Conservation (phyloP, 2,797 vertebrate genomes). For the Columba guinea region DNA sequence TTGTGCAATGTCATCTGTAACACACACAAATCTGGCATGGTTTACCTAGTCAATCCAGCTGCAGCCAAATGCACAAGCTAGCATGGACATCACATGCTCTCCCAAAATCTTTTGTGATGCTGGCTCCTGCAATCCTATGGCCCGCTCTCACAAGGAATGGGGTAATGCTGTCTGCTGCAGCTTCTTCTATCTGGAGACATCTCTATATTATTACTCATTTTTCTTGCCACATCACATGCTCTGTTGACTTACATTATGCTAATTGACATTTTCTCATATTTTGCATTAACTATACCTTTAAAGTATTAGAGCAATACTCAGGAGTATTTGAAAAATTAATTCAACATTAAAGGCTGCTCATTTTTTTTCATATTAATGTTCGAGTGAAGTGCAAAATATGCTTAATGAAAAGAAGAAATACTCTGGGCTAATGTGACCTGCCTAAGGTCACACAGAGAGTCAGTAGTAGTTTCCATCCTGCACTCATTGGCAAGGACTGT, state of each 20-base stretch:
- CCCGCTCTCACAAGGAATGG: not conserved
- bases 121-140: not conserved
- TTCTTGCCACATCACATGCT: not conserved
- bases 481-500: not conserved
- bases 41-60: not conserved
- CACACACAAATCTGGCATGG: not conserved
- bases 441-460: not conserved
- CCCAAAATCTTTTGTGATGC: accelerated
- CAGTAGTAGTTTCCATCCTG: not conserved
- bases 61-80: not conserved
- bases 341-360: not conserved
- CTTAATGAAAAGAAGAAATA: not conserved
- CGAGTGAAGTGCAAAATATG: slow-evolving; percentile 4
- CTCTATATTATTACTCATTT: not conserved
- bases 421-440: not conserved
- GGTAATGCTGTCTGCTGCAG: not conserved
- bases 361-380: not conserved
- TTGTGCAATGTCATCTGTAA: not conserved
- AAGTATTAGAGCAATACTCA: not conserved
- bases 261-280: slow-evolving; percentile 31
- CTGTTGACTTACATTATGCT: not conserved
- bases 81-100: not conserved
- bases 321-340: slow-evolving; percentile 46
- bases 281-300: slow-evolving; percentile 13
- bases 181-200: not conserved